These are phyloP conservation scores for Ditylenchus dipsaci DNA, from an alignment of 1,140 invertebrate genomes.

Conservation along the genomic window DNA sequence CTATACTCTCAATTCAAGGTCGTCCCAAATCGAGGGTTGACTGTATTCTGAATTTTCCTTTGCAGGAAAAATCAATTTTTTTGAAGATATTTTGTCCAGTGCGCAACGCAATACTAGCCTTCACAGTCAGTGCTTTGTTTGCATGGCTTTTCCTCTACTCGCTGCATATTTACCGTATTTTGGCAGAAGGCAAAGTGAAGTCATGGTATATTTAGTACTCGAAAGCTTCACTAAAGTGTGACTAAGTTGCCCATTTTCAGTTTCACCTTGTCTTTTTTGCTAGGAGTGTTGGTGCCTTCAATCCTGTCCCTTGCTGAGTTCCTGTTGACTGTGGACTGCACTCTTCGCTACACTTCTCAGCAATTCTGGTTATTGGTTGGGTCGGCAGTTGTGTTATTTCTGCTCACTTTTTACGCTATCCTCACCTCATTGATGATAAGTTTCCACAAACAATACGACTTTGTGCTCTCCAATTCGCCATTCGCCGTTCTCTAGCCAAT, in stretches of 20 bases:
- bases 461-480: constrained; percentile 25
- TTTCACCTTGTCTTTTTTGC: constrained; percentile 10
- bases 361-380: constrained; percentile 30
- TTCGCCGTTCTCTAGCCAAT: constrained; percentile 2
- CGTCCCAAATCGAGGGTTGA: too few species aligned
- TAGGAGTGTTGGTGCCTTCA: constrained; percentile 27
- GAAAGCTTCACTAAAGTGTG: too few species aligned
- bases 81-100: constrained; percentile 39
- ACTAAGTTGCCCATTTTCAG: constrained; percentile 21
- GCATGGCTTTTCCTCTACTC: constrained; percentile 38
- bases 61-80: constrained; percentile 2
- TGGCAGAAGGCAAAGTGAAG: constrained; percentile 4
- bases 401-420: constrained; percentile 37
- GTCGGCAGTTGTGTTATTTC: constrained; percentile 19
- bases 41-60: too few species aligned
- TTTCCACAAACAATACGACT: constrained; percentile 41
- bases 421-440: constrained; percentile 36
- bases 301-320: constrained; percentile 21
- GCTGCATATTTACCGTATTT: constrained; percentile 23
- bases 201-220: neutral
- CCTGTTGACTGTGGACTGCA: constrained; percentile 18
- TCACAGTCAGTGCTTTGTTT: constrained; percentile 25
- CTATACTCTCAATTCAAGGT: too few species aligned
- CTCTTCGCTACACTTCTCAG: neutral
- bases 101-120: constrained; percentile 32